A percentile compares a stretch with the other conserved stretches of the same genome.
phyloP scores from a whole-genome alignment of 2,113 vertebrate species.

The Deroptyus accipitrinus region DNA sequence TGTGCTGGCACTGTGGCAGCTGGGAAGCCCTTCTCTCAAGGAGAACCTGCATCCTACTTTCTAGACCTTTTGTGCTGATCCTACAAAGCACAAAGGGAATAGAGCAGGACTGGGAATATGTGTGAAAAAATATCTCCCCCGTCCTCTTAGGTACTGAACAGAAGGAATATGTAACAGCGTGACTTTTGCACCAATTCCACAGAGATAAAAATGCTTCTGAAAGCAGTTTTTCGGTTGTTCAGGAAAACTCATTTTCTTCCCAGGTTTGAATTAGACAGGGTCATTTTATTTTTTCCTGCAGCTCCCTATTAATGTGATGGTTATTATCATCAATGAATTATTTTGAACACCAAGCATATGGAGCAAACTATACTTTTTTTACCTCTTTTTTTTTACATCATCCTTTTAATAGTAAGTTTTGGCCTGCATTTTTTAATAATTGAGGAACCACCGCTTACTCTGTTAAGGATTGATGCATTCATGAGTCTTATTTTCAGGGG shows the following conservation, averaged over 20 bases:
- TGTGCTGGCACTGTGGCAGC: background rate
- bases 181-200: conserved; percentile 15
- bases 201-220: background rate
- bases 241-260: conserved; percentile 11
- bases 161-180: background rate
- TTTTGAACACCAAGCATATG: background rate
- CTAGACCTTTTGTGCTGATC: conserved; percentile 63
- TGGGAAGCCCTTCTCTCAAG: conserved; percentile 39
- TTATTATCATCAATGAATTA: background rate
- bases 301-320: background rate
- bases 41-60: conserved; percentile 53
- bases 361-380: background rate
- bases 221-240: background rate
- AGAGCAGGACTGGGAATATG: conserved; percentile 30
- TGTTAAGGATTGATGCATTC: conserved; percentile 1
- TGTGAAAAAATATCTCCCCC: conserved; percentile 36
- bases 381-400: background rate
- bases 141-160: background rate
- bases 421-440: background rate
- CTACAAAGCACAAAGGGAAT: conserved; percentile 44
- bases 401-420: background rate
- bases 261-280: background rate
- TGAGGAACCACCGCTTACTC: background rate
- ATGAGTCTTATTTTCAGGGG: background rate
- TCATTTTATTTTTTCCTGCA: background rate